A percentile compares a stretch with the other conserved stretches of the same genome.
Evolutionary conservation across 2,888 invertebrate species (phyloP).

Genomic region (Eupithecia vulgata): DNA sequence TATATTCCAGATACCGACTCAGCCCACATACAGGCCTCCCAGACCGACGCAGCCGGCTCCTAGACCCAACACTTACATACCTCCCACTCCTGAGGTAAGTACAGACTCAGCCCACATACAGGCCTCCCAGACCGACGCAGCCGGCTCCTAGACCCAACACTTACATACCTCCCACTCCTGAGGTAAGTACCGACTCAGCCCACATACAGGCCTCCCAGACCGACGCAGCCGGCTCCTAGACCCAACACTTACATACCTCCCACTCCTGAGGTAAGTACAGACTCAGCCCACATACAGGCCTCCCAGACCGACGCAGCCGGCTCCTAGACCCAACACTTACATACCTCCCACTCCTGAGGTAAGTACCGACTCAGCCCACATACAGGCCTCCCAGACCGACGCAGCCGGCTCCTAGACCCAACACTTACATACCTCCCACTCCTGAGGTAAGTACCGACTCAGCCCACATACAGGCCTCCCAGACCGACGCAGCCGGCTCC

Average conservation of each 20-base stretch:
- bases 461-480: slow-evolving; percentile 54
- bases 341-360: slow-evolving; percentile 56
- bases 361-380: slow-evolving; percentile 43
- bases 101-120: slow-evolving; percentile 49
- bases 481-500: too few relatives aligned
- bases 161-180: slow-evolving; percentile 54
- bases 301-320: slow-evolving; percentile 40
- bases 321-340: slow-evolving; percentile 45
- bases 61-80: slow-evolving; percentile 49
- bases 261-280: slow-evolving; percentile 51
- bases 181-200: slow-evolving; percentile 52
- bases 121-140: slow-evolving; percentile 47
- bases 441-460: too few relatives aligned
- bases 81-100: slow-evolving; percentile 54
- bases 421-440: too few relatives aligned
- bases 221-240: slow-evolving; percentile 29
- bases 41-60: slow-evolving; percentile 37
- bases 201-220: slow-evolving; percentile 52
- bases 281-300: slow-evolving; percentile 53
- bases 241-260: slow-evolving; percentile 54
- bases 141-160: slow-evolving; percentile 36
- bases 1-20: slow-evolving; percentile 42
- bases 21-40: slow-evolving; percentile 53
- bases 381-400: slow-evolving; percentile 57
- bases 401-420: too few relatives aligned